Evolutionary conservation across 2,797 vertebrate species (phyloP), one percentile per base, ranked within the genome.

Genomic region (Sebastes vulpes): DNA sequence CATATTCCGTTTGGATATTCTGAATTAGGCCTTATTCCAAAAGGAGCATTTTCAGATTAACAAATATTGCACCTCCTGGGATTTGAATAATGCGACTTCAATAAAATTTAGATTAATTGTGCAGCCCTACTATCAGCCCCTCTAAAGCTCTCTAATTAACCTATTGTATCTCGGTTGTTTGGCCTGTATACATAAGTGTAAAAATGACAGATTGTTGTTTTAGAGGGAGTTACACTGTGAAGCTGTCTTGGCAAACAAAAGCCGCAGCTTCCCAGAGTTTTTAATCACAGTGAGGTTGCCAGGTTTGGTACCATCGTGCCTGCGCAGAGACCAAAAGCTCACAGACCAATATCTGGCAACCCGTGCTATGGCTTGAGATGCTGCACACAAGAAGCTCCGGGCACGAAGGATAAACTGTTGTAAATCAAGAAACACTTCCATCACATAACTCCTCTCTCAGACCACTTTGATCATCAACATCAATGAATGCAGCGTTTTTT

Each of bases 311-410:
- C 46, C 58, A 21, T 50, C 2, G 10, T 59, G 38, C 56, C 12
- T 60, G 16, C 21, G 20, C 18, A 52, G 10, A 53, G 14, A 31
- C 18, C 6, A 21, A 29, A 42, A 53, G 31, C 50, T 25, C 26
- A 63, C 23, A 53, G 23, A 38, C 23, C 58, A 25, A 25, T n/a
- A 56, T 74, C 50, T 58, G 65, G 58, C 65, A 69, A 74, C 50
- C 11, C 10, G 31, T 9, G 48, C n/a, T 54, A 0, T 8, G 23
- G 20, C 26, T 35, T 20, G 4, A 65, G 38, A 29, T 63, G 26
- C 31, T 31, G 16, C 68, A 59, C 67, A 59, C 42, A 26, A 31
- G 9, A 63, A 3, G 20, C 42, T 59, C 14, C 11, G 25, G n/a
- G 42, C 58, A 42, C 2, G 46, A 0, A 5, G 42, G n/a, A n/a